phyloP scores from a whole-genome alignment of 2,113 vertebrate genomes.

The Madoqua kirkii region DNA sequence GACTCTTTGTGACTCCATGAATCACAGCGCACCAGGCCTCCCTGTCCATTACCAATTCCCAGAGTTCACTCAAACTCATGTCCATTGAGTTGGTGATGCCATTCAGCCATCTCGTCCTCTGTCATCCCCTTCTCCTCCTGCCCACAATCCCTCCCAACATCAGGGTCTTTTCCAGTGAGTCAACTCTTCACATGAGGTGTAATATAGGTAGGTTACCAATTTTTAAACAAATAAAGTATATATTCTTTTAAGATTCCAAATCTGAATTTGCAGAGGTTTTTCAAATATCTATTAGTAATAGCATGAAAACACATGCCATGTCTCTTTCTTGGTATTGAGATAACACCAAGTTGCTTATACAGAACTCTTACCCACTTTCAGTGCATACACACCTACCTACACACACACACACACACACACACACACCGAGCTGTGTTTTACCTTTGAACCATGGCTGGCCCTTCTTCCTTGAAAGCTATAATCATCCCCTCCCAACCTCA shows the following conservation, averaged over 20 bases:
- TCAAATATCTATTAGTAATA: not conserved
- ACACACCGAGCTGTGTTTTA: not conserved
- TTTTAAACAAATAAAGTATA: not conserved
- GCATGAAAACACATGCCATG: not conserved
- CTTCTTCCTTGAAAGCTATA: not conserved
- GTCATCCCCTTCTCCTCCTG: no score
- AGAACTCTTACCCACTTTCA: not conserved
- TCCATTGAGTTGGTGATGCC: no score
- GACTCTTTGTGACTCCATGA: no score
- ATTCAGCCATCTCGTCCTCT: no score
- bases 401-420: not conserved
- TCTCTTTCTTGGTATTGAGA: not conserved
- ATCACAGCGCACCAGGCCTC: no score
- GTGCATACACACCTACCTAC: no score
- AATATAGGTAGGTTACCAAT: not conserved
- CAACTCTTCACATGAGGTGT: no score
- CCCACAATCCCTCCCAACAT: no score
- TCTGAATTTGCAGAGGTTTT: not conserved
- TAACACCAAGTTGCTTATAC: not conserved
- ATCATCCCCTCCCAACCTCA: not conserved
- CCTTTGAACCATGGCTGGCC: not conserved
- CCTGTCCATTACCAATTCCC: no score
- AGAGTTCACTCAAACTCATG: no score
- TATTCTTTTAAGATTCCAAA: not conserved
- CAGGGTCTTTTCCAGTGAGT: no score